Evolutionary conservation across 2,888 invertebrate species (phyloP), one percentile per base, ranked within the genome.

Genomic region (Imbricaverruca yamaguchii): DNA sequence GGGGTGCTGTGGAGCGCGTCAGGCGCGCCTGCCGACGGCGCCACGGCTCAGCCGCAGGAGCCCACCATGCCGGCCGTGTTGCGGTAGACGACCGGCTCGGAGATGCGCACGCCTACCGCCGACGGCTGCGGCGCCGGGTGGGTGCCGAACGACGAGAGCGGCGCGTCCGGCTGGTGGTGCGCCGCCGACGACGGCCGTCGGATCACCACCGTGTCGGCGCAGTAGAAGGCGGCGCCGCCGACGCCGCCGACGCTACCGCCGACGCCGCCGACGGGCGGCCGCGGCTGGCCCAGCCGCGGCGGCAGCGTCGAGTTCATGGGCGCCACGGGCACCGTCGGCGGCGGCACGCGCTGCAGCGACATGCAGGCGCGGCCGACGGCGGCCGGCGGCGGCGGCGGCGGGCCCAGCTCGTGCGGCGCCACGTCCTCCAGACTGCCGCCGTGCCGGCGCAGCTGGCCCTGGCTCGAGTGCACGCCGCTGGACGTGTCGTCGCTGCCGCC

Each of bases 91-190:
- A 53, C 15, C 69, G 69, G 69, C 69, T 69, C 69, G 10, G 69
- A 69, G 69, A 69, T 69, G 15, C 69, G 12, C 39, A 69, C 69
- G 4, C 69, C 69, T 39, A 53, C 69, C 7, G 69, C 69, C 0
- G 69, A 69, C 69, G 69, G 69, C 69, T 69, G 39, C 69, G 69
- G 69, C 69, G 69, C 69, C 69, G 69, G 69, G 39, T 69, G 69
- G 53, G 69, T 69, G 12, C 69, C 69, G 69, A 69, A 69, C 39
- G 69, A 69, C 7, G 18, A 25, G 15, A 69, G 69, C 39, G 69
- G 13, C 69, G 69, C 25, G 39, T 53, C 69, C 12, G 15, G 69
- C 2, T 11, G 69, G 69, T 25, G 39, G 1, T 15, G 13, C 15
- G 15, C 39, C 15, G 53, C 39, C 15, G 18, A 9, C 8, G 69